Base-by-base conservation (phyloP, 92 coral and sea anemone genomes). In the Actinernus sp. region DNA sequence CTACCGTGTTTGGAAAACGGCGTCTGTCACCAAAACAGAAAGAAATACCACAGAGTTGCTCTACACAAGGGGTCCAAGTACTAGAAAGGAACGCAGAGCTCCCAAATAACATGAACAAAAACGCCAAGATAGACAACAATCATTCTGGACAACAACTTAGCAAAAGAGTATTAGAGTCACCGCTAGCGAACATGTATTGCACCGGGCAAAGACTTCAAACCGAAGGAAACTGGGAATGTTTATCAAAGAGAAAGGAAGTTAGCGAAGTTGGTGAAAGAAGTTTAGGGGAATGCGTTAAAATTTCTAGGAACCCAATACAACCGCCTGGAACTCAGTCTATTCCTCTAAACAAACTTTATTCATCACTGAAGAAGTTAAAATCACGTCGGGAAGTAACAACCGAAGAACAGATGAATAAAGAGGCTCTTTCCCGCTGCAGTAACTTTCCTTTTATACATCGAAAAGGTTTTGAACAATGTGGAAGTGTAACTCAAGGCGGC, bases 311-410 rank as follows among this genome's bases (percentile, higher is more conserved):
- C 0, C 26, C 29, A 27, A 10, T 37, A 38, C 73, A 67, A 45
- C 24, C 34, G 32, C 43, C 78, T 32, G 57, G 57, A 44, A 27
- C 73, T n/a, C 81, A 72, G 22, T 55, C 76, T 47, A n/a, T 85
- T 43, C 78, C 91, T 22, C 52, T 90, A 11, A 90, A 90, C 47
- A 85, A 85, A 55, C 89, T 90, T 5, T 90, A 90, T 49, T 85
- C 96, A 0, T 80, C 92, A 11, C 29, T 90, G 19, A 90, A 90
- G 64, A 80, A 51, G 46, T 71, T 90, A 49, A 90, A 90, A 63
- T 64, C 82, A 20, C 72, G 96, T 1, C 73, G 87, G 23, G 81
- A 63, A 20, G 77, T 73, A 16, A 33, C 31, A 2, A 43, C 29
- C 4, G 43, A 61, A 0, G 45, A 60, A 33, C 50, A 49, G 24